Conservation (phyloP, 2,113 vertebrate genomes). For the Pterocles gutturalis region DNA sequence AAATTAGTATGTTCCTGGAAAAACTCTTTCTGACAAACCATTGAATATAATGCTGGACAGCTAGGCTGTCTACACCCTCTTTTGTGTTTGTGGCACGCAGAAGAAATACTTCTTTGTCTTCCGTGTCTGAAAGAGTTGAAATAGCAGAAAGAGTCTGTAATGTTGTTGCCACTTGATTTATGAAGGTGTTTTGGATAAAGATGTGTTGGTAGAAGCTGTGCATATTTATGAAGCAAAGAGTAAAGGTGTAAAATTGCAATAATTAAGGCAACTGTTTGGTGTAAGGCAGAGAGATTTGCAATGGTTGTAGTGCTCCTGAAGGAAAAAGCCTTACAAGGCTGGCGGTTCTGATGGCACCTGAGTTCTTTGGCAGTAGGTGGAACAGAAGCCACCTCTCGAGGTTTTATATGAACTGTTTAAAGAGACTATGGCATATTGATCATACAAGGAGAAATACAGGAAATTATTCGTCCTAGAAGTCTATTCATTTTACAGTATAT, state of each 20-base stretch:
- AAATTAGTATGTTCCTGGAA: neutral
- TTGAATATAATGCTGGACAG: neutral
- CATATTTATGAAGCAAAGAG: slow-evolving; percentile 13
- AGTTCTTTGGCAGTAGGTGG: neutral
- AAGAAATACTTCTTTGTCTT: neutral
- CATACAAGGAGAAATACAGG: neutral
- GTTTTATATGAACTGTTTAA: neutral
- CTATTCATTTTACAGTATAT: neutral
- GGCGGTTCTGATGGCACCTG: neutral
- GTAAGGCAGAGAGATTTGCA: neutral
- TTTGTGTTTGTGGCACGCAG: neutral
- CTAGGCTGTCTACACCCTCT: neutral
- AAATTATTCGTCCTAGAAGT: neutral
- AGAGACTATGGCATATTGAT: neutral
- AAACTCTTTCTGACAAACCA: neutral
- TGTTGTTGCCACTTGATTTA: slow-evolving; percentile 7
- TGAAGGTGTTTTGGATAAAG: slow-evolving; percentile 2
- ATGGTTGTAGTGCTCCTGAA: slow-evolving; percentile 15
- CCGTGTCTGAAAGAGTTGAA: neutral
- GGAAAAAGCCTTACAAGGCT: neutral
- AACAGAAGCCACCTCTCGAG: neutral
- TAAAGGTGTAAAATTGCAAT: neutral
- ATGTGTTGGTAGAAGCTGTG: neutral
- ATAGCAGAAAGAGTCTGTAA: neutral
- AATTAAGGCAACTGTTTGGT: neutral